Base-by-base conservation (phyloP, 2,888 invertebrate genomes). In the Melanchra persicariae region DNA sequence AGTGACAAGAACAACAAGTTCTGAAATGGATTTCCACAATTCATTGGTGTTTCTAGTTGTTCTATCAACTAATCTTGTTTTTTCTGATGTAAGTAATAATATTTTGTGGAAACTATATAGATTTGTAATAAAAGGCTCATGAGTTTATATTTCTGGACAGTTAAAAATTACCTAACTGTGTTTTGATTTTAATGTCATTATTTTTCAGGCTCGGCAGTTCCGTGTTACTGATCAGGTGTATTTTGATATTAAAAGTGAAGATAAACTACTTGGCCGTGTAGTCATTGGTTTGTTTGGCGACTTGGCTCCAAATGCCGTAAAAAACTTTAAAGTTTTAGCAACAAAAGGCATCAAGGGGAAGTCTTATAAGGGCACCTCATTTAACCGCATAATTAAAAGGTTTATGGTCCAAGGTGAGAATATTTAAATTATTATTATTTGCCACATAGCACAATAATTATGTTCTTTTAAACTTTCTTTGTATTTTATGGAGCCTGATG, bases 201-300 rank as follows among this genome's bases (percentile, higher is more conserved):
- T 51, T 40, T 85, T 95, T 45, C 90, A 97, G 97, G 96, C 96
- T 3, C 92, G 96, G n/a, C 94, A 96, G 77, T 97, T 96, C 82
- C 97, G 96, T 89, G 97, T 98, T 24, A 98, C 98, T 0, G 97
- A 98, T 85, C 97, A 98, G 94, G 98, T 98, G 2, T 98, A 97
- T 91, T 97, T 99, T 80, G 98, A 99, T 89, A 96, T 99, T 12
- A 96, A 97, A 88, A 97, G 97, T 84, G 98, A 97, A 81, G 97
- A 97, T 67, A 96, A 97, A 90, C 94, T 96, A 17, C 91, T 97
- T 19, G 99, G 99, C 0, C 96, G 97, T 78, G 97, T 99, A 69
- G 97, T 98, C 0, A 97, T 99, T 81, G 99, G 99, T 0, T 95
- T 99, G n/a, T 98, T 99, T 94, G 99, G 99, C 0, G 97, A 98